Evolutionary conservation across 2,113 vertebrate genomes (phyloP).

Genomic region (Anguilla rostrata): DNA sequence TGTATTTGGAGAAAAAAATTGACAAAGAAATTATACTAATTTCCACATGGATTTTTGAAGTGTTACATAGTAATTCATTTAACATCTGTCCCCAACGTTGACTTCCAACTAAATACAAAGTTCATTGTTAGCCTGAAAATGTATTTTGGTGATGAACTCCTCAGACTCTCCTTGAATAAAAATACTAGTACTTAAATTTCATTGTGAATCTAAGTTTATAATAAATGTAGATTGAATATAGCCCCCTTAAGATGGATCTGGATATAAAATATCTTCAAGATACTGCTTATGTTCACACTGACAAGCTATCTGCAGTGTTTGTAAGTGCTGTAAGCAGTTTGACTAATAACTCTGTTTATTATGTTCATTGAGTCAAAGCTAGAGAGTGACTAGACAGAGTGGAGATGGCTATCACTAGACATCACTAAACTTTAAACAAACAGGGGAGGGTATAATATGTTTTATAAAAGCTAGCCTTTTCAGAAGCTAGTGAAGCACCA

Average conservation of each 20-base stretch:
- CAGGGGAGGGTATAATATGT: conserved; percentile 60
- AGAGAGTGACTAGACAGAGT: conserved; percentile 45
- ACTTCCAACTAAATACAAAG: background rate
- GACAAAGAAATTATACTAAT: background rate
- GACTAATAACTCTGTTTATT: conserved; percentile 22
- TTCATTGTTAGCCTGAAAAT: background rate
- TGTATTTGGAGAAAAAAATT: background rate
- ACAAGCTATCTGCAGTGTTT: background rate
- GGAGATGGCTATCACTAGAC: conserved; percentile 64
- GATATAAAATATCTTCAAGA: conserved; percentile 5
- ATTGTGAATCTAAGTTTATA: background rate
- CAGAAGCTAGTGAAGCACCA: conserved; percentile 35
- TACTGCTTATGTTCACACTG: conserved; percentile 13
- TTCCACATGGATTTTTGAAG: background rate
- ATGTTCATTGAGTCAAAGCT: conserved; percentile 17
- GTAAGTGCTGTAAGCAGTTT: conserved; percentile 13
- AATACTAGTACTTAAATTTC: background rate
- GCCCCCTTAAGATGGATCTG: background rate
- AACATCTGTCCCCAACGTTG: background rate
- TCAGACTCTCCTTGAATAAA: no score
- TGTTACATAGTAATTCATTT: background rate
- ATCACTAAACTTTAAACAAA: conserved; percentile 60
- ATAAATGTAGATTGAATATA: background rate
- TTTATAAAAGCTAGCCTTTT: conserved; percentile 60
- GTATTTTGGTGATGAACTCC: no score